phyloP scores from a whole-genome alignment of 2,888 invertebrate species.

The Diploptera punctata region DNA sequence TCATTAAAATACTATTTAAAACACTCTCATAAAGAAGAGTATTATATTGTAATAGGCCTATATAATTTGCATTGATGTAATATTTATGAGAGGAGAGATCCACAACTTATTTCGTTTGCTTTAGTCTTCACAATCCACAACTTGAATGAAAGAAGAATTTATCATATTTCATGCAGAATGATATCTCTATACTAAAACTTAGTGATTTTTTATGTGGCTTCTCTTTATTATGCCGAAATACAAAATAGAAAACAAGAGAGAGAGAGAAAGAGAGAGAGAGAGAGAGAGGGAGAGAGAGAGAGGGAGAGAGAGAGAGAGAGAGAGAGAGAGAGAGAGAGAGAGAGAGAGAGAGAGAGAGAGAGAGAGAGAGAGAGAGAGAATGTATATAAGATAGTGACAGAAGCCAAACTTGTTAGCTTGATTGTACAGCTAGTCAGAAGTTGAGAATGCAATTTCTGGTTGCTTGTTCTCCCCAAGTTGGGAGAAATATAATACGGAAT shows the following conservation, averaged over 20 bases:
- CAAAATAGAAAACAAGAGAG: neutral
- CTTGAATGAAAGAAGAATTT: too few species aligned
- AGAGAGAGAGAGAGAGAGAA: slow-evolving; percentile 4
- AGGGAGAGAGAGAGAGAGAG: neutral
- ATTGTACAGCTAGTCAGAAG: slow-evolving; percentile 1
- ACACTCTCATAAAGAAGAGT: too few species aligned
- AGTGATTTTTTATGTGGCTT: neutral
- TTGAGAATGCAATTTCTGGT: slow-evolving; percentile 23
- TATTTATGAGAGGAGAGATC: too few species aligned
- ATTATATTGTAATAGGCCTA: too few species aligned
- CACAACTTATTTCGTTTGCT: too few species aligned
- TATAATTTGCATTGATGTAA: too few species aligned
- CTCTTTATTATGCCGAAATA: neutral
- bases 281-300: neutral
- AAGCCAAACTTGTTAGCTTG: slow-evolving; percentile 17
- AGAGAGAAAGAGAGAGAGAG: too few species aligned
- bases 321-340: neutral
- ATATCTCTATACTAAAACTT: too few species aligned
- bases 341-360: neutral
- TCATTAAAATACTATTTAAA: too few species aligned
- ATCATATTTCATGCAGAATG: too few species aligned
- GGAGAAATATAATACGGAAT: slow-evolving; percentile 7
- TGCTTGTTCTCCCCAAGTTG: slow-evolving; percentile 5
- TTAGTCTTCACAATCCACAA: too few species aligned
- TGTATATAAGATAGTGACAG: neutral